Evolutionary conservation across 2,113 vertebrate species (phyloP), one percentile per base, ranked within the genome.

Genomic region (Tympanuchus pallidicinctus): DNA sequence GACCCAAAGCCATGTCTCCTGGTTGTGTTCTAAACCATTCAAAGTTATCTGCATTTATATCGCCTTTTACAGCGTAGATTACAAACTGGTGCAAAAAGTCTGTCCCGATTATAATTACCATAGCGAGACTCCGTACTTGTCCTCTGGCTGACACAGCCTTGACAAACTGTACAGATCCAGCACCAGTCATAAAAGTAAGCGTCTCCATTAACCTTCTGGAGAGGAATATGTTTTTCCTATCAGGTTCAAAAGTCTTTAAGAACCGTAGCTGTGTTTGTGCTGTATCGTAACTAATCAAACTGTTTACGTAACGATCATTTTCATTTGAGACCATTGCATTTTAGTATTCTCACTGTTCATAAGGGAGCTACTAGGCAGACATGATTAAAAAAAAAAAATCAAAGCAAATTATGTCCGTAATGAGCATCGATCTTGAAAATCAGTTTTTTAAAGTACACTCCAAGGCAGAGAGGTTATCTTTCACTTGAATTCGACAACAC

Each of bases 41-140:
- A 99, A 99, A 96, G 99, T 99, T 80, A 99, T 99, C 95, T 99
- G 99, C 98, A 99, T 99, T 97, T 99, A 99, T 96, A 99, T 99
- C 50, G 99, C 99, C 71, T 99, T 99, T 97, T 99, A 99, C 98
- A 99, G 99, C n/a, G 98, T 99, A 57, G 99, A 99, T 97, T 99
- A 99, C 95, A 99, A 99, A 98, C 99, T 99, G 96, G 99, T 99
- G 96, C 99, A 99, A 82, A 99, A 99, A 95, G 99, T 99, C 82
- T 99, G 99, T 89, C 99, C 99, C 7, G 99, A 99, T 98, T 99
- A 99, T 92, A 99, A 99, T 94, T 99, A 99, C 96, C 99, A 99
- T 94, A 99, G 99, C 2, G 99, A 99, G 97, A 99, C 98, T 11
- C 99, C 99, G 0, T 99, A 99, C 96, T 97, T 99, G 93, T 99